These are phyloP conservation scores for Drosophila navojoa DNA, from an alignment of 1,140 invertebrate species.

Conservation along the genomic window DNA sequence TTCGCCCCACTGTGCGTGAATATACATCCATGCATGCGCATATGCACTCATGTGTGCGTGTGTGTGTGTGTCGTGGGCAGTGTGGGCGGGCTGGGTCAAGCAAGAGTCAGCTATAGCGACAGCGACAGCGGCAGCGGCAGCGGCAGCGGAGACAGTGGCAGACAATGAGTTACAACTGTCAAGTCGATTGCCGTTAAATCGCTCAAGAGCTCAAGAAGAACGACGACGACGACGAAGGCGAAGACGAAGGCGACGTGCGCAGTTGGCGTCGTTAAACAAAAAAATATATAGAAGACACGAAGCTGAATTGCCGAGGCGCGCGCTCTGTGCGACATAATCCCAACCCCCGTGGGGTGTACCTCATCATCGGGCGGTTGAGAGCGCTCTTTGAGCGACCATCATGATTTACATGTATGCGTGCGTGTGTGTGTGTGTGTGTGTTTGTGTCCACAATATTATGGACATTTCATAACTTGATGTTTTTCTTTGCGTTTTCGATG, in stretches of 20 bases:
- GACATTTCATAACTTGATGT: slow-evolving; percentile 41
- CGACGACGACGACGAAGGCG: slow-evolving; percentile 13
- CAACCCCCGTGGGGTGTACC: slow-evolving; percentile 21
- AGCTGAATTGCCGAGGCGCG: slow-evolving; percentile 24
- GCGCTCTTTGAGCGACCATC: slow-evolving; percentile 28
- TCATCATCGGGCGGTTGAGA: slow-evolving; percentile 31
- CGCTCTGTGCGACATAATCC: slow-evolving; percentile 13
- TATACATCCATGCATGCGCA: not conserved
- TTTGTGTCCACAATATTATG: slow-evolving; percentile 40
- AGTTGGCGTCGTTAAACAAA: slow-evolving; percentile 13
- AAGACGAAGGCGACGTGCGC: slow-evolving; percentile 10
- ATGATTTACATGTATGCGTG: slow-evolving; percentile 20
- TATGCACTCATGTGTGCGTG: not conserved
- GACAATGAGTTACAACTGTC: slow-evolving; percentile 51
- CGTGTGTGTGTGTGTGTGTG: slow-evolving; percentile 20
- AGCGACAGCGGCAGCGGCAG: not conserved
- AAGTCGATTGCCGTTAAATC: slow-evolving; percentile 52
- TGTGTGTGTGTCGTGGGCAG: not conserved
- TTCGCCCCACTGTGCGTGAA: not conserved
- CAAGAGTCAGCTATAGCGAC: not conserved
- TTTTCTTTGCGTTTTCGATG: slow-evolving; percentile 25
- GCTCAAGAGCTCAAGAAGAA: slow-evolving; percentile 39
- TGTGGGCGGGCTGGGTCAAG: slow-evolving; percentile 38
- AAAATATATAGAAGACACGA: slow-evolving; percentile 1
- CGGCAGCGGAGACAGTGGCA: slow-evolving; percentile 10